Percentiles rank a stretch among this genome's conserved stretches.
Evolutionary conservation across 37 sponge, comb jelly and placozoan genomes (phyloP).

Genomic region (Beroe forskalii): DNA sequence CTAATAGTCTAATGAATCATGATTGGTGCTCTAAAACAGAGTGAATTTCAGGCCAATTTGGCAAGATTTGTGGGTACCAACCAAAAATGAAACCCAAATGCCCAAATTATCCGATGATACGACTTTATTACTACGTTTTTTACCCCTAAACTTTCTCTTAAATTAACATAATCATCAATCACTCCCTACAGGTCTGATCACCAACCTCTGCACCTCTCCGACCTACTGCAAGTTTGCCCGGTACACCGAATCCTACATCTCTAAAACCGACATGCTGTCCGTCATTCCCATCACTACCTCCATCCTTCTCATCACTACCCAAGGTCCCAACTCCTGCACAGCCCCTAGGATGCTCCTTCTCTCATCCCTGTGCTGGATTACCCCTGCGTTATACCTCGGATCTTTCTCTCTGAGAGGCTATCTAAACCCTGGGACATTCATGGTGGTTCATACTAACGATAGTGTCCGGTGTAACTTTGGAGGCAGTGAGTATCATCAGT

Average conservation of each 20-base stretch:
- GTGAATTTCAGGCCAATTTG: too few species aligned
- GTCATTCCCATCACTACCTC: neutral
- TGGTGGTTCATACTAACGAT: neutral
- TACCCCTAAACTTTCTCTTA: neutral
- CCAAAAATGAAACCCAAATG: too few species aligned
- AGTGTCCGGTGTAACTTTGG: neutral
- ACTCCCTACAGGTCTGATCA: neutral
- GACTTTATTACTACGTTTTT: neutral
- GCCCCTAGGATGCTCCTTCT: neutral
- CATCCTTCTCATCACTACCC: neutral
- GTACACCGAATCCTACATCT: slow-evolving; percentile 3
- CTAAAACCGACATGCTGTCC: slow-evolving; percentile 6
- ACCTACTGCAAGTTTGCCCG: neutral
- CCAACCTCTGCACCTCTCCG: neutral
- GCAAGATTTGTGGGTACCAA: too few species aligned
- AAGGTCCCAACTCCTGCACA: neutral
- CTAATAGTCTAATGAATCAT: neutral
- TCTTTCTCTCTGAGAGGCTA: neutral
- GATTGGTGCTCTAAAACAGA: too few species aligned
- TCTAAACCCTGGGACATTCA: neutral
- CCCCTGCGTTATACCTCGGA: neutral
- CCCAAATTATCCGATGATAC: too few species aligned
- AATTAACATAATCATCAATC: neutral
- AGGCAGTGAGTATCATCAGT: neutral
- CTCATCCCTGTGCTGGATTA: neutral